Percentiles rank a stretch among this genome's conserved stretches.
These are phyloP conservation scores for Sialis fuliginosa DNA, from an alignment of 2,888 invertebrate genomes.

Conservation along the genomic window DNA sequence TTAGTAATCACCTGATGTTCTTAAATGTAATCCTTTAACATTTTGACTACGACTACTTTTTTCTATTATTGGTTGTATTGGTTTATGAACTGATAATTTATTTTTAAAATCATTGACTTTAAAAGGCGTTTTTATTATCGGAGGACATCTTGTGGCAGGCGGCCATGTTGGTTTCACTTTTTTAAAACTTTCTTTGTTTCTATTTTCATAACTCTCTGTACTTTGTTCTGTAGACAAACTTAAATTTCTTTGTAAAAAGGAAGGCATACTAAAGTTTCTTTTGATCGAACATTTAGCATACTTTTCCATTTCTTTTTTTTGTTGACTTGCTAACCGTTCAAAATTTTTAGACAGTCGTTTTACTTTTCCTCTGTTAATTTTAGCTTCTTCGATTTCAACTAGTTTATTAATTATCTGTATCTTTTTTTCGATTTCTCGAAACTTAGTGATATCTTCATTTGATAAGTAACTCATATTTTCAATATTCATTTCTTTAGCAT, in stretches of 20 bases:
- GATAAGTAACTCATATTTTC: slow-evolving; percentile 11
- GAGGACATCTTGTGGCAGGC: slow-evolving; percentile 2
- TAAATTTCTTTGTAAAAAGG: background rate
- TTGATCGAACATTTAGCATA: slow-evolving; percentile 32
- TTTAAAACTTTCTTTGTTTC: background rate
- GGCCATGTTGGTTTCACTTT: slow-evolving; percentile 4
- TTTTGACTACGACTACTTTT: too few species aligned
- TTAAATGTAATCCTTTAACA: too few species aligned
- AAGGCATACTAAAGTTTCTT: slow-evolving; percentile 47
- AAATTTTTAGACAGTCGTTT: slow-evolving; percentile 52
- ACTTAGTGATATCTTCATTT: slow-evolving; percentile 38
- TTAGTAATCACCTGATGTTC: too few species aligned
- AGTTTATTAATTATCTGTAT: slow-evolving; percentile 51
- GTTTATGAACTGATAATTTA: too few species aligned
- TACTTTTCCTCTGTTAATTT: slow-evolving; percentile 47
- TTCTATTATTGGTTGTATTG: too few species aligned
- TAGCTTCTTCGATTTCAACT: slow-evolving; percentile 48
- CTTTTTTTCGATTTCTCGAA: slow-evolving; percentile 48
- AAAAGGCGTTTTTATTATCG: too few species aligned
- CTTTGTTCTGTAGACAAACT: background rate
- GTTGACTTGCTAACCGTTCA: slow-evolving; percentile 39
- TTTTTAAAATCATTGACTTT: too few species aligned
- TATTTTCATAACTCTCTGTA: background rate
- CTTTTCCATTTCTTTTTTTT: slow-evolving; percentile 27
- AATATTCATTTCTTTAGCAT: background rate